phyloP scores from a whole-genome alignment of 2,888 invertebrate genomes.

The Micoletzkya japonica region DNA sequence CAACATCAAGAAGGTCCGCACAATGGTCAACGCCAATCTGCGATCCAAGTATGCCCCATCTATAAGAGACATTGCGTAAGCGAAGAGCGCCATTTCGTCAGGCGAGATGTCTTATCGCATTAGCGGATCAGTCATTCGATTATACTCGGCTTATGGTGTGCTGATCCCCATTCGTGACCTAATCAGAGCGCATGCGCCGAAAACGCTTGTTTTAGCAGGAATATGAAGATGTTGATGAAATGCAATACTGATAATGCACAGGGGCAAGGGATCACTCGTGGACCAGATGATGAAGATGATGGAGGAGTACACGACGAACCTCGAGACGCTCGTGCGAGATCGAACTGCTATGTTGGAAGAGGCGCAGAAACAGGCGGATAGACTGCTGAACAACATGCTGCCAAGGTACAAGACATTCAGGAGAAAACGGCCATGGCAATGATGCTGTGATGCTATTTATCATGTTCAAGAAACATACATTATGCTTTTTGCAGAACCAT shows the following conservation, averaged over 20 bases:
- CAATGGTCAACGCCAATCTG: constrained; percentile 58
- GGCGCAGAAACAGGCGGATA: constrained; percentile 62
- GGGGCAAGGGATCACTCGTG: constrained; percentile 59
- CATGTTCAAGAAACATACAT: not conserved
- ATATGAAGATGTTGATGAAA: too few species aligned
- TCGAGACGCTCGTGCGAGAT: constrained; percentile 59
- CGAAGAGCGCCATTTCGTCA: not conserved
- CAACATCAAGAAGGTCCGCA: constrained; percentile 58
- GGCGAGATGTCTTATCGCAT: not conserved
- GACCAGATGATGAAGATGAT: constrained; percentile 64
- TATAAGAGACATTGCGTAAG: not conserved
- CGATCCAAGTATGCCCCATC: constrained; percentile 51
- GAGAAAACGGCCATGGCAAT: too few species aligned
- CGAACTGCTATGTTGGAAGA: constrained; percentile 60
- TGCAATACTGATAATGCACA: constrained; percentile 27
- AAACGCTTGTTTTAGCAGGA: too few species aligned
- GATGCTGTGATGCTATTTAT: not conserved
- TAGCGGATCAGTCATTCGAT: not conserved
- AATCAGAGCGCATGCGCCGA: too few species aligned
- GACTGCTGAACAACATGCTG: constrained; percentile 61
- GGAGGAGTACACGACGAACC: constrained; percentile 60
- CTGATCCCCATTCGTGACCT: not conserved
- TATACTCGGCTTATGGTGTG: not conserved
- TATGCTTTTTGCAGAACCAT: constrained; percentile 48
- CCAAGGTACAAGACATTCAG: constrained; percentile 50